Conservation (phyloP, 2,797 vertebrate genomes). For the Typhlichthys eigenmanni region DNA sequence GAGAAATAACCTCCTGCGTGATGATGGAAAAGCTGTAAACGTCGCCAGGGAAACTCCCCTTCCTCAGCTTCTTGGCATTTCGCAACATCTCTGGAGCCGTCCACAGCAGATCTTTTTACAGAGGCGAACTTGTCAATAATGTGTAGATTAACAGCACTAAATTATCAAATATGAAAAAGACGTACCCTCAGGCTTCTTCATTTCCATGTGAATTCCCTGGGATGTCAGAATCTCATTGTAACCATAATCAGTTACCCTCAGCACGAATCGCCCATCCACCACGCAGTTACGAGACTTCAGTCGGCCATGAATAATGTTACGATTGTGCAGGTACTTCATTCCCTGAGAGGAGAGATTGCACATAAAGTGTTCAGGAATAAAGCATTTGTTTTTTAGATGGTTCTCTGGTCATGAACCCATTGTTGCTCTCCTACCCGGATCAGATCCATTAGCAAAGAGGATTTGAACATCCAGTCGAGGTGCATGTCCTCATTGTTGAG, state of each 20-base stretch:
- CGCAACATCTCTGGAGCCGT: constrained; percentile 90
- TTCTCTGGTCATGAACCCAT: not conserved
- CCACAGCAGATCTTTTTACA: constrained; percentile 84
- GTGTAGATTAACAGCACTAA: not conserved
- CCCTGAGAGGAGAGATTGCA: constrained; percentile 70
- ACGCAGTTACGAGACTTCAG: constrained; percentile 95
- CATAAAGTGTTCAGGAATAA: not conserved
- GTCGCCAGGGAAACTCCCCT: constrained; percentile 79
- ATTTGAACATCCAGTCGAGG: constrained; percentile 98
- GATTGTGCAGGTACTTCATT: constrained; percentile 89
- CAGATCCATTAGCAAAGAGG: constrained; percentile 90
- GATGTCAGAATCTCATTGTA: constrained; percentile 80
- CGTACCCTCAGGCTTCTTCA: constrained; percentile 80
- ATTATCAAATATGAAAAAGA: not conserved
- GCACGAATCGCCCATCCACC: constrained; percentile 92
- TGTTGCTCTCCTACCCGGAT: constrained; percentile 79
- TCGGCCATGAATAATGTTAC: constrained; percentile 83
- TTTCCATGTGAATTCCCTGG: constrained; percentile 64
- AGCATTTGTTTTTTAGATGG: not conserved
- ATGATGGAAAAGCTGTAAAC: constrained; percentile 88
- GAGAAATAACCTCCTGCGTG: constrained; percentile 88
- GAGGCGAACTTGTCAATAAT: constrained; percentile 1
- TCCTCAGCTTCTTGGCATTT: constrained; percentile 57
- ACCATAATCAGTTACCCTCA: constrained; percentile 92
- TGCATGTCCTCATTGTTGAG: constrained; percentile 89